phyloP scores from a whole-genome alignment of 2,888 invertebrate species.

The Epirrhoe alternata region DNA sequence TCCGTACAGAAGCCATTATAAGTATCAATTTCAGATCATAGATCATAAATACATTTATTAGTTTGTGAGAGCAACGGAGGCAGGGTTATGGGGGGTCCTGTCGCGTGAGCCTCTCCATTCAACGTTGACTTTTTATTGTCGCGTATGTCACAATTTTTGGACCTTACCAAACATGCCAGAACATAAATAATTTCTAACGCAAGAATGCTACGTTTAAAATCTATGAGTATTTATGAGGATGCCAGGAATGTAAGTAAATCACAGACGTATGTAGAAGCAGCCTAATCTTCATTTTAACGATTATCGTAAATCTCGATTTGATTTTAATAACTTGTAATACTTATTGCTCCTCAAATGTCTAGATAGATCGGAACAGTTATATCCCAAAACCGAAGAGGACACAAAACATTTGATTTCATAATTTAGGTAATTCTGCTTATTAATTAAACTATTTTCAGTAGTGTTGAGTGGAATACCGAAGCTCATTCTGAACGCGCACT shows the following conservation, averaged over 20 bases:
- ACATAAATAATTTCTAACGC: slow-evolving; percentile 75
- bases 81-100: slow-evolving; percentile 77
- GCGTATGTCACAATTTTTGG: slow-evolving; percentile 76
- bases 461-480: slow-evolving; percentile 23
- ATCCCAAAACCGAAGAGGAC: not conserved
- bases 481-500: slow-evolving; percentile 28
- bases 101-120: slow-evolving; percentile 66
- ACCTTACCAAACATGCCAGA: slow-evolving; percentile 62
- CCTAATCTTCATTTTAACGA: slow-evolving; percentile 81
- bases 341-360: slow-evolving; percentile 56
- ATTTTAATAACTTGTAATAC: slow-evolving; percentile 82
- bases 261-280: slow-evolving; percentile 60
- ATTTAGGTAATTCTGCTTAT: not conserved
- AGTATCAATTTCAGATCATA: slow-evolving; percentile 85
- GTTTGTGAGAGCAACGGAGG: slow-evolving; percentile 61
- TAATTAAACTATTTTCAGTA: slow-evolving; percentile 28
- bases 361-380: not conserved
- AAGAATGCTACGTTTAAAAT: slow-evolving; percentile 68
- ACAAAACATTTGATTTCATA: not conserved
- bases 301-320: slow-evolving; percentile 79
- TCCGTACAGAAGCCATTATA: slow-evolving; percentile 84
- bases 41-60: slow-evolving; percentile 82
- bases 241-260: slow-evolving; percentile 75
- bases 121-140: slow-evolving; percentile 79
- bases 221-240: slow-evolving; percentile 67